Evolutionary conservation across 35 echinoderm and acorn worm species (phyloP).

Genomic region (Ptychodera flava): DNA sequence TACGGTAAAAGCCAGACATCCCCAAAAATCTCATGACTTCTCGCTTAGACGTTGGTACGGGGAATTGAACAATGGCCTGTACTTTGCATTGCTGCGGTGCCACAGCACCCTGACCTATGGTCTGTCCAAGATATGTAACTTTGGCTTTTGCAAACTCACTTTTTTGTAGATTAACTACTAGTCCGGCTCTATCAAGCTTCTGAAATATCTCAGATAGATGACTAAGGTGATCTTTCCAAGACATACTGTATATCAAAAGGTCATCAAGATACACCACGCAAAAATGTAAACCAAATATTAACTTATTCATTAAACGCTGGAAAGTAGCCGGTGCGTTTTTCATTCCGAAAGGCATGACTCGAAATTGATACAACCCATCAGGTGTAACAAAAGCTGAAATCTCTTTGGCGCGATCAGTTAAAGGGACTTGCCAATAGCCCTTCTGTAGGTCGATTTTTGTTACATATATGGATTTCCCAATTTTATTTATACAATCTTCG

Average conservation of each 20-base stretch:
- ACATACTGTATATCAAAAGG: conserved; percentile 18
- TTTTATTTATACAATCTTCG: conserved; percentile 60
- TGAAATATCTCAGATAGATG: conserved; percentile 5
- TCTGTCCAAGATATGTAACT: conserved; percentile 29
- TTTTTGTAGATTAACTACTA: neutral
- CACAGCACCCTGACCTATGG: conserved; percentile 35
- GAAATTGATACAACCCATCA: conserved; percentile 42
- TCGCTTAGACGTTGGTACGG: conserved; percentile 18
- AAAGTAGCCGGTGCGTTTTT: conserved; percentile 69
- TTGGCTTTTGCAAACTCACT: conserved; percentile 35
- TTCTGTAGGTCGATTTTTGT: conserved; percentile 63
- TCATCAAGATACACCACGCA: conserved; percentile 38
- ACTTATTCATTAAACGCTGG: conserved; percentile 26
- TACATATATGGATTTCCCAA: conserved; percentile 55
- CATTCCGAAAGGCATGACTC: conserved; percentile 79
- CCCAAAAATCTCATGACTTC: conserved; percentile 60
- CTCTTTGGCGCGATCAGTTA: conserved; percentile 39
- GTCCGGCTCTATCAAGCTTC: neutral
- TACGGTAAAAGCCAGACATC: conserved; percentile 59
- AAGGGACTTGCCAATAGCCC: conserved; percentile 72
- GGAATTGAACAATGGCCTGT: conserved; percentile 39
- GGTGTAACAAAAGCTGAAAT: conserved; percentile 57
- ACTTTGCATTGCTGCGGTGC: conserved; percentile 38
- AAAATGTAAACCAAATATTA: conserved; percentile 9
- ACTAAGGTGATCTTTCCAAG: conserved; percentile 27